phyloP scores from a whole-genome alignment of 2,888 invertebrate species.

The Pelosia muscerda region DNA sequence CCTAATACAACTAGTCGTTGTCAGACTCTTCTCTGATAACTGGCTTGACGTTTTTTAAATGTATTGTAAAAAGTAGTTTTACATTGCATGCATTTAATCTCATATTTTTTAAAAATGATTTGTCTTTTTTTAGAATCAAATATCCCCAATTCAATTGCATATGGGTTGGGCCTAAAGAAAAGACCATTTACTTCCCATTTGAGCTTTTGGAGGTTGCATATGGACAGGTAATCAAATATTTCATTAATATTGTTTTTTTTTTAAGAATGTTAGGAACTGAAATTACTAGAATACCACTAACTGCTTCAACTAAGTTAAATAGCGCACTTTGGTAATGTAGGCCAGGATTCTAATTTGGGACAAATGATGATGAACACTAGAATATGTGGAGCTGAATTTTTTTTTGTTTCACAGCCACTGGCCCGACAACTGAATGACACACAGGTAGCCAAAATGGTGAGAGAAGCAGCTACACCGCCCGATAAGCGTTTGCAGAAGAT shows the following conservation, averaged over 20 bases:
- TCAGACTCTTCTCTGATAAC: no score
- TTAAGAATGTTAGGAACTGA: background rate
- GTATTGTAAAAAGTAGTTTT: no score
- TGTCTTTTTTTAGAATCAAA: slow-evolving; percentile 65
- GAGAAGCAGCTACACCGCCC: slow-evolving; percentile 93
- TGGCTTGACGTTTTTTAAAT: no score
- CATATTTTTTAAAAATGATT: no score
- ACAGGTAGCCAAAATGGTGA: slow-evolving; percentile 96
- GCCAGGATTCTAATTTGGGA: no score
- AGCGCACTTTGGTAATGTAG: no score
- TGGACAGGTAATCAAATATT: slow-evolving; percentile 88
- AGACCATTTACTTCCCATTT: slow-evolving; percentile 92
- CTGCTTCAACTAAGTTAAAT: no score
- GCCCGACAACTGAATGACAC: slow-evolving; percentile 93
- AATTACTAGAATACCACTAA: background rate
- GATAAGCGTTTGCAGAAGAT: slow-evolving; percentile 93
- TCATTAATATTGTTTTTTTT: background rate
- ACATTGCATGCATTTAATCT: no score
- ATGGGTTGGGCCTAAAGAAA: slow-evolving; percentile 91
- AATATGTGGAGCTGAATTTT: background rate
- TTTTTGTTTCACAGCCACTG: slow-evolving; percentile 60
- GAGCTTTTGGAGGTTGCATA: slow-evolving; percentile 93
- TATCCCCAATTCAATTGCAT: slow-evolving; percentile 93
- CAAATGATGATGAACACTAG: no score
- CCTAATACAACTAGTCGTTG: no score